Conservation (phyloP, 2,888 invertebrate species). For the Nephrocerus scutellatus region DNA sequence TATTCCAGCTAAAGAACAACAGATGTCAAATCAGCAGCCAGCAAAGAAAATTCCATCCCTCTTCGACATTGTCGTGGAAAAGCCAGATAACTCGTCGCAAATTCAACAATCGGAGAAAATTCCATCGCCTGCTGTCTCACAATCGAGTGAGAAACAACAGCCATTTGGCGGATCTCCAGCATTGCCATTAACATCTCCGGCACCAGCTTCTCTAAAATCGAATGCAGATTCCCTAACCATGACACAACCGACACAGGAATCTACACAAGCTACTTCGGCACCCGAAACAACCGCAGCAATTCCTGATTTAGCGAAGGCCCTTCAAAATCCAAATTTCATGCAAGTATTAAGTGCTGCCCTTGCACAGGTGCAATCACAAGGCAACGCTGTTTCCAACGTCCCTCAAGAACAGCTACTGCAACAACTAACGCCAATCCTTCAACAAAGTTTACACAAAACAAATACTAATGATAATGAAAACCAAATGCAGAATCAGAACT, state of each 20-base stretch:
- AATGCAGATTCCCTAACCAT: too few relatives aligned
- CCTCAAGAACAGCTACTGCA: constrained; percentile 21
- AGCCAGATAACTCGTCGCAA: constrained; percentile 19
- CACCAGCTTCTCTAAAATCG: too few relatives aligned
- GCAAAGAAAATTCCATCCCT: constrained; percentile 36
- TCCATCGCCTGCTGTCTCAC: constrained; percentile 2
- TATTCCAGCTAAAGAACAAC: neutral
- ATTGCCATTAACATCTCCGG: constrained; percentile 17
- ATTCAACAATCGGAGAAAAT: constrained; percentile 2
- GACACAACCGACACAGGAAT: constrained; percentile 5
- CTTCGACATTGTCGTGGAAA: constrained; percentile 36
- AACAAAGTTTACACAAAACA: too few relatives aligned
- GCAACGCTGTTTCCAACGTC: constrained; percentile 22
- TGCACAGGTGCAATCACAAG: constrained; percentile 37
- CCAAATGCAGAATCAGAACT: neutral
- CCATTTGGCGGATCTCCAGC: neutral
- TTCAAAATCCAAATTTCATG: constrained; percentile 41
- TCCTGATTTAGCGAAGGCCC: constrained; percentile 31
- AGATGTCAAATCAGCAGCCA: constrained; percentile 1
- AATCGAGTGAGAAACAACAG: neutral
- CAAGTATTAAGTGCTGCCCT: constrained; percentile 36
- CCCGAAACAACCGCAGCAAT: constrained; percentile 7
- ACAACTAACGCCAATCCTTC: constrained; percentile 16
- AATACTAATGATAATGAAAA: too few relatives aligned
- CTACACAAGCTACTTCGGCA: neutral